Conservation (phyloP, 1,140 invertebrate species). For the Ceratosolen solmsi region DNA sequence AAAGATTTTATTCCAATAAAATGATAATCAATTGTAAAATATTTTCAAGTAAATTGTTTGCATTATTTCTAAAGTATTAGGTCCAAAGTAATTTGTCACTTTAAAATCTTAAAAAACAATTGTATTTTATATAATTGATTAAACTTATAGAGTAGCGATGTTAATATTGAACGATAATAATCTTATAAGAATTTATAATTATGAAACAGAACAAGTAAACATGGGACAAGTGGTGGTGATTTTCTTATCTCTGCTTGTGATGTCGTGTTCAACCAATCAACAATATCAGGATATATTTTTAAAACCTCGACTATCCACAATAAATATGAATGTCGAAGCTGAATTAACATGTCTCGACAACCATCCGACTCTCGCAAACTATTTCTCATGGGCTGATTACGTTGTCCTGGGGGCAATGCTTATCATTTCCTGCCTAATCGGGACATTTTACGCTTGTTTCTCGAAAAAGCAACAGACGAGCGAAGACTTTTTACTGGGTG, state of each 20-base stretch:
- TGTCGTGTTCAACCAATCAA: neutral
- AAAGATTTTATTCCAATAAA: too few species aligned
- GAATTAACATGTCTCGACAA: conserved; percentile 53
- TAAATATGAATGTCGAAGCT: neutral
- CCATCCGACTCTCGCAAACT: conserved; percentile 58
- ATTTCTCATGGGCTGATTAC: conserved; percentile 82
- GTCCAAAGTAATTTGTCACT: too few species aligned
- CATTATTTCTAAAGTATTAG: too few species aligned
- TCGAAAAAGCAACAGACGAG: conserved; percentile 83
- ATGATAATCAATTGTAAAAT: too few species aligned
- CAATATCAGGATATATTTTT: neutral
- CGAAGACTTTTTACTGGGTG: conserved; percentile 84
- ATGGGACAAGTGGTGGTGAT: too few species aligned
- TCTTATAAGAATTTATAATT: too few species aligned
- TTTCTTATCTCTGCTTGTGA: neutral
- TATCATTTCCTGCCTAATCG: conserved; percentile 83
- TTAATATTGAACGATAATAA: too few species aligned
- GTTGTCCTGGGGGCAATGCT: conserved; percentile 81
- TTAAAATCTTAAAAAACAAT: too few species aligned
- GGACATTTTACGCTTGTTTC: conserved; percentile 86
- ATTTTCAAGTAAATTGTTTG: too few species aligned
- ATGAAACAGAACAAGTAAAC: too few species aligned
- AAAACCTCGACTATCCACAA: conserved; percentile 5
- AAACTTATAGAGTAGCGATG: too few species aligned
- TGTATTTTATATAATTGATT: too few species aligned